Evolutionary conservation across 2,888 invertebrate species (phyloP), one percentile per base, ranked within the genome.

Genomic region (Eristalinus aeneus): DNA sequence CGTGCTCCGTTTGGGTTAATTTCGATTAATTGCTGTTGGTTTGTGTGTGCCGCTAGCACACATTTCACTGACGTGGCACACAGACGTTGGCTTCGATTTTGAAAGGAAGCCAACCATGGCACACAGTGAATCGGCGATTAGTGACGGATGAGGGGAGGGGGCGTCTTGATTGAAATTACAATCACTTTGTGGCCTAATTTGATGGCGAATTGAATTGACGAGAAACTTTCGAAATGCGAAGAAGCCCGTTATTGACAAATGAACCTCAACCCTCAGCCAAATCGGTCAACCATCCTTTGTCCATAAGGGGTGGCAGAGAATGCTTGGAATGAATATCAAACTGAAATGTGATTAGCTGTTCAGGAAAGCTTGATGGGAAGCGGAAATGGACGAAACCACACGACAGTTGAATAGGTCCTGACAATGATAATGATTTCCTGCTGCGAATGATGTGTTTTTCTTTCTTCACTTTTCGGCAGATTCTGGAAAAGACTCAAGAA

Each of bases 1-100:
- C 39, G 60, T 16, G 27, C 39, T 36, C 23, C 58, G 34, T 69
- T 39, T n/a, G 16, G 58, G 58, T 58, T 69, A 58, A 60, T 60
- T 60, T 71, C 20, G 39, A 46, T 46, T 39, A 60, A 71, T 60
- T 60, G 60, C 6, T 23, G 58, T 58, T 39, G 23, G 27, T 58
- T 39, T 39, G 69, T 39, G 22, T 69, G 54, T 9, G 34, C 16
- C 58, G 16, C 60, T 23, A 39, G n/a, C 31, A 71, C 20, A 20
- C 20, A 46, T 46, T 46, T 31, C 31, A 60, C 20, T 12, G 58
- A 58, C 39, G 39, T 16, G 39, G 39, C 16, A 8, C 1, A 46
- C 46, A 46, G 8, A 16, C 16, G 46, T 8, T 46, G 16, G 46
- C 16, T 46, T 46, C 46, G 16, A 46, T n/a, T 16, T 46, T 16